These are phyloP conservation scores for Drosophila flavopinicola DNA, from an alignment of 2,888 invertebrate genomes.

Conservation along the genomic window DNA sequence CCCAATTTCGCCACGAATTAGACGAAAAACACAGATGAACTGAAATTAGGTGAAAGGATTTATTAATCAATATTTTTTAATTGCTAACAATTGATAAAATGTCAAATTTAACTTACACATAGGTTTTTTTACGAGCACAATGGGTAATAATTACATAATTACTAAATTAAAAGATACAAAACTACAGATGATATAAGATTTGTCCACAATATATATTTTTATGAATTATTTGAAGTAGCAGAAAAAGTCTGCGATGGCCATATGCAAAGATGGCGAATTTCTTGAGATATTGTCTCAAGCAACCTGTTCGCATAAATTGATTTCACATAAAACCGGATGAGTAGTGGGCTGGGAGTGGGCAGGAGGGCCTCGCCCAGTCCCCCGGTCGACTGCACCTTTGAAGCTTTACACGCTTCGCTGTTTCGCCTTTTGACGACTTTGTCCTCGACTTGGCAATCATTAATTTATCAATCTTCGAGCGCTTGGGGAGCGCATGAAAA, in stretches of 20 bases:
- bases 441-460: conserved; percentile 72
- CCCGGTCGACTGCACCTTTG: conserved; percentile 33
- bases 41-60: too few relatives aligned
- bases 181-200: too few relatives aligned
- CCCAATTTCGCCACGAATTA: conserved; percentile 4
- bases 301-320: conserved; percentile 61
- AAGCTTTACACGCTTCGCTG: conserved; percentile 43
- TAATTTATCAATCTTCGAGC: conserved; percentile 77
- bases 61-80: too few relatives aligned
- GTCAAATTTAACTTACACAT: too few relatives aligned
- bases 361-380: conserved; percentile 14
- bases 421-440: conserved; percentile 53
- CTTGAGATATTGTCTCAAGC: conserved; percentile 26
- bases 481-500: conserved; percentile 74
- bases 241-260: background rate
- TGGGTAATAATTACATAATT: too few relatives aligned
- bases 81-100: too few relatives aligned
- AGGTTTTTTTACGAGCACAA: too few relatives aligned
- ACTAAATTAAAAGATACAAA: too few relatives aligned
- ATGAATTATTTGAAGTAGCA: background rate
- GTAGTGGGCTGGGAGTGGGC: background rate
- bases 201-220: too few relatives aligned
- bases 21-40: background rate
- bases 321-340: conserved; percentile 64
- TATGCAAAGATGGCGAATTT: conserved; percentile 13